phyloP scores from a whole-genome alignment of 1,140 invertebrate species.

The Homarus americanus region DNA sequence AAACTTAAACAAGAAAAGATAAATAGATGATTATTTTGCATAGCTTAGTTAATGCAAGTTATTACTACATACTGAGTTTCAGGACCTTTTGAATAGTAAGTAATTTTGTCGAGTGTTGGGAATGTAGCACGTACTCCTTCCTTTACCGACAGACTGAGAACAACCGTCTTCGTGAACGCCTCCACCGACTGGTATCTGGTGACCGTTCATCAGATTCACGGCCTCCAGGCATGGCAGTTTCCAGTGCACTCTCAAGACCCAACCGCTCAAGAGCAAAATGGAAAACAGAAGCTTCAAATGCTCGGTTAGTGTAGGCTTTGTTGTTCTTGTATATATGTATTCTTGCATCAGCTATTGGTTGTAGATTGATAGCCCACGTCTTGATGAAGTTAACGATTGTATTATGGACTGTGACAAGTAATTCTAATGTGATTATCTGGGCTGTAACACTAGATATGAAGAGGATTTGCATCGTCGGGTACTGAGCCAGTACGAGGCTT shows the following conservation, averaged over 20 bases:
- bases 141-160: constrained; percentile 61
- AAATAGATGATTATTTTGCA: no score
- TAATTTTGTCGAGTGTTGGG: no score
- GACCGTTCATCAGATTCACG: constrained; percentile 17
- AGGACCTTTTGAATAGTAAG: no score
- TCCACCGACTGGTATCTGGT: constrained; percentile 42
- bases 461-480: constrained; percentile 51
- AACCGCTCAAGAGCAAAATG: constrained; percentile 66
- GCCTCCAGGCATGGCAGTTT: constrained; percentile 13
- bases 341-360: no score
- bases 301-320: constrained; percentile 11
- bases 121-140: no score
- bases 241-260: constrained; percentile 28
- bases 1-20: no score
- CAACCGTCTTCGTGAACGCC: constrained; percentile 35
- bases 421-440: background rate
- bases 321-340: no score
- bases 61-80: no score
- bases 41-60: no score
- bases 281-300: constrained; percentile 58
- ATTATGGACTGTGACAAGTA: background rate
- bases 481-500: constrained; percentile 52
- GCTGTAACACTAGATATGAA: constrained; percentile 29
- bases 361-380: no score
- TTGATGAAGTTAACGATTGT: no score